phyloP scores from a whole-genome alignment of 2,113 vertebrate genomes.

The Nycticorax nycticorax region DNA sequence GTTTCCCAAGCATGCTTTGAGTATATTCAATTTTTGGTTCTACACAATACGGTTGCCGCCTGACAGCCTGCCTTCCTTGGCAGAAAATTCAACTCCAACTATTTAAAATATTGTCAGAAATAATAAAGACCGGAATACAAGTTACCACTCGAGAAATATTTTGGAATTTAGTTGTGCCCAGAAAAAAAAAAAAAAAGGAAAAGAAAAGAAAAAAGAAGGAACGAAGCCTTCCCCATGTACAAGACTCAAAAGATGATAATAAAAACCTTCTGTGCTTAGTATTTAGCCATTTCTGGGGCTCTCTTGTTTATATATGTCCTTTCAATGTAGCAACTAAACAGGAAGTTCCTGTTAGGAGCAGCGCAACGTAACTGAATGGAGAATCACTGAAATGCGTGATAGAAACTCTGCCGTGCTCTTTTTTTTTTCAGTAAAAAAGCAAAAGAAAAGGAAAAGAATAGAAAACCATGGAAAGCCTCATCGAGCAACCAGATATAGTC shows the following conservation, averaged over 20 bases:
- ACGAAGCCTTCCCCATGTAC: neutral
- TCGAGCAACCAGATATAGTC: neutral
- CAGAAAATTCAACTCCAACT: constrained; percentile 26
- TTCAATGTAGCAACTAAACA: constrained; percentile 15
- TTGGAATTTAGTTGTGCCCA: constrained; percentile 7
- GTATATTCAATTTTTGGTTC: neutral
- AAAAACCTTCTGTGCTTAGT: constrained; percentile 56
- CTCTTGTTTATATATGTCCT: constrained; percentile 5
- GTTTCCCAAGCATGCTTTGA: constrained; percentile 32
- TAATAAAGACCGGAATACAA: constrained; percentile 36
- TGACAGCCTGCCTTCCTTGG: neutral
- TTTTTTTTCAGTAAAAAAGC: neutral
- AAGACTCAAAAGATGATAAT: constrained; percentile 50
- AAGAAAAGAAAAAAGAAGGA: neutral
- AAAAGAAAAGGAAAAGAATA: neutral
- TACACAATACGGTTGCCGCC: neutral
- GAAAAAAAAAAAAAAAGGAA: neutral
- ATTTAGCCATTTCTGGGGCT: constrained; percentile 14
- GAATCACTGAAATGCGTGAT: fast-evolving
- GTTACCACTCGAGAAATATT: neutral
- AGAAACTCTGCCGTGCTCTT: fast-evolving
- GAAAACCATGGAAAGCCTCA: neutral
- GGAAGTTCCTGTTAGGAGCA: constrained; percentile 31
- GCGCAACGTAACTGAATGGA: neutral
- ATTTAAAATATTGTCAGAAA: constrained; percentile 65